Evolutionary conservation across 2,888 invertebrate species (phyloP).

Genomic region (Chirona hameri): DNA sequence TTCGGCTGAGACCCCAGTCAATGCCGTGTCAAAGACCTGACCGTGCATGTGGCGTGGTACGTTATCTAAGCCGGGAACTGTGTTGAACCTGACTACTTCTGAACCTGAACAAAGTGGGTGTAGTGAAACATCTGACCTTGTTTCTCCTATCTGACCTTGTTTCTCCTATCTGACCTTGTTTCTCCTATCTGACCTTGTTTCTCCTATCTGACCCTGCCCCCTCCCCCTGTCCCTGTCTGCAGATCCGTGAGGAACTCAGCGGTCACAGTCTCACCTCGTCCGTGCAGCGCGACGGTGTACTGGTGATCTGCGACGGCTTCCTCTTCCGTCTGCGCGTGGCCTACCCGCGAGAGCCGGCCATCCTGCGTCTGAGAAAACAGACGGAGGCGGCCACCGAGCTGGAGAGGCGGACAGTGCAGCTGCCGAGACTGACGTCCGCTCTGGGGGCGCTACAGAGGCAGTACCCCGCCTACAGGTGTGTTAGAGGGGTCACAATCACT

Average conservation of each 20-base stretch:
- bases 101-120: no score
- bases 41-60: no score
- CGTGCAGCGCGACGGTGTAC: neutral
- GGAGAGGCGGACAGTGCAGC: constrained; percentile 54
- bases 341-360: constrained; percentile 73
- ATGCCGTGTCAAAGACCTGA: no score
- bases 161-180: no score
- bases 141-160: no score
- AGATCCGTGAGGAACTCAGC: neutral
- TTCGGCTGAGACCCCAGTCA: no score
- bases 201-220: no score
- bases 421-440: constrained; percentile 73
- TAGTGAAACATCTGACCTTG: no score
- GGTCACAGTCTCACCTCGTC: neutral
- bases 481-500: neutral
- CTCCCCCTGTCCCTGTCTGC: neutral
- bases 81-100: no score
- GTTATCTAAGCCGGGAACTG: no score
- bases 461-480: constrained; percentile 24
- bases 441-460: constrained; percentile 11
- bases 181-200: no score
- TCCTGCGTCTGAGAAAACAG: constrained; percentile 63
- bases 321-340: constrained; percentile 75
- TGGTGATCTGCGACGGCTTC: constrained; percentile 50
- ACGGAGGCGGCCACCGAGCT: constrained; percentile 59